Evolutionary conservation across 2,888 invertebrate genomes (phyloP), one percentile per base, ranked within the genome.

Genomic region (Calameuta pallipes): DNA sequence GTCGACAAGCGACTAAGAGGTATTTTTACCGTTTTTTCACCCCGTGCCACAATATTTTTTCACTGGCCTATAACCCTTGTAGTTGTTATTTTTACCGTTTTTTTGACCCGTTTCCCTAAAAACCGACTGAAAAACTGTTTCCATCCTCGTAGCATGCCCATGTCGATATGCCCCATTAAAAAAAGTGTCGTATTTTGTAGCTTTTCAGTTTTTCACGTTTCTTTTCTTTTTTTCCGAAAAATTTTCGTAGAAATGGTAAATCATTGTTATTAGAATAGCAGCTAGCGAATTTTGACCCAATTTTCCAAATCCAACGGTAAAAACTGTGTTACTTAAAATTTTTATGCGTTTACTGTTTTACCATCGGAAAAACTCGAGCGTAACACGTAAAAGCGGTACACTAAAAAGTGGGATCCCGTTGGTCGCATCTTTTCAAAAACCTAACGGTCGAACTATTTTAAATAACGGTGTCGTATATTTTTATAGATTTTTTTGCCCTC

Each of bases 381-480:
- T 82, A 83, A 85, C 79, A 82, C 83, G 82, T 56, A 82, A 82
- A 90, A 90, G 89, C 87, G 85, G 85, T 83, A 88, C 84, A 87
- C 87, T 88, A 87, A 83, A 83, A 84, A 83, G 81, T 83, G 87
- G 87, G 88, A 87, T 89, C 86, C 86, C 87, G 88, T 89, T 90
- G 87, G 82, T 81, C 83, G 83, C 78, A 76, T 78, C 23, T 83
- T 87, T 87, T 86, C 81, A 76, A 36, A 31, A 73, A 81, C 86
- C 86, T 87, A 88, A 88, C 87, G 85, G 86, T 86, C 80, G 83
- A 79, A 84, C 86, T 88, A 83, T 89, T 90, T 90, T 89, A 89
- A 88, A 90, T 87, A 89, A 90, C 88, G 85, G 89, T 87, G 87
- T 87, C 83, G 86, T 90, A 90, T 90, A 90, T 88, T 90, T 91